These are phyloP conservation scores for Plecturocebus donacophilus DNA, from an alignment of 2,113 vertebrate genomes.

Conservation along the genomic window DNA sequence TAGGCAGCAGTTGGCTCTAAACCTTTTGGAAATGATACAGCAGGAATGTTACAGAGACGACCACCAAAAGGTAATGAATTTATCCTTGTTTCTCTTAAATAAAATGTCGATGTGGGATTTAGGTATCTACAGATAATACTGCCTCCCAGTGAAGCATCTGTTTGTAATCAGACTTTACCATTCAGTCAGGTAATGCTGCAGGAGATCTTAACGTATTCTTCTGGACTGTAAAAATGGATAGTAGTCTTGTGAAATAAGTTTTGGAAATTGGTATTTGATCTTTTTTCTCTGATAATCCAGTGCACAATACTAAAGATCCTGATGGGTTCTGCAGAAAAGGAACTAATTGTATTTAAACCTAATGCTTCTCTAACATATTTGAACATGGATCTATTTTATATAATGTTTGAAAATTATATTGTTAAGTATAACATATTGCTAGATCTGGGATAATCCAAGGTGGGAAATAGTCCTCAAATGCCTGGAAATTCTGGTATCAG, in stretches of 20 bases:
- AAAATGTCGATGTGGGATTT: not conserved
- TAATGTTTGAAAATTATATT: not conserved
- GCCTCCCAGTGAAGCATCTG: not conserved
- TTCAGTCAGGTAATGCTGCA: not conserved
- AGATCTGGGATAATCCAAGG: not conserved
- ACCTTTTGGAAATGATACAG: constrained; percentile 85
- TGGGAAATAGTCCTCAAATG: not conserved
- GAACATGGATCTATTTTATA: not conserved
- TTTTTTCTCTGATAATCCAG: not conserved
- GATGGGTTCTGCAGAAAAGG: not conserved
- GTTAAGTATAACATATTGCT: not conserved
- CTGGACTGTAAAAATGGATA: not conserved
- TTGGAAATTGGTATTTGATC: not conserved
- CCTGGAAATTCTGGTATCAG: not conserved
- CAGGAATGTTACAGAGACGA: constrained; percentile 57
- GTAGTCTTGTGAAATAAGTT: not conserved
- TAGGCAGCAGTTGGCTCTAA: constrained; percentile 87
- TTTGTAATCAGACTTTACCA: not conserved
- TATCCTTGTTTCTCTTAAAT: not conserved
- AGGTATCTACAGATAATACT: not conserved
- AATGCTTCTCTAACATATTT: not conserved
- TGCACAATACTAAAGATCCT: not conserved
- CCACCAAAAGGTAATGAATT: constrained; percentile 73
- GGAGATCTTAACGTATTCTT: not conserved
- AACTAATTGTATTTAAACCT: not conserved